These are phyloP conservation scores for Epizoanthus illoricatus DNA, from an alignment of 92 coral and sea anemone species.

Conservation along the genomic window DNA sequence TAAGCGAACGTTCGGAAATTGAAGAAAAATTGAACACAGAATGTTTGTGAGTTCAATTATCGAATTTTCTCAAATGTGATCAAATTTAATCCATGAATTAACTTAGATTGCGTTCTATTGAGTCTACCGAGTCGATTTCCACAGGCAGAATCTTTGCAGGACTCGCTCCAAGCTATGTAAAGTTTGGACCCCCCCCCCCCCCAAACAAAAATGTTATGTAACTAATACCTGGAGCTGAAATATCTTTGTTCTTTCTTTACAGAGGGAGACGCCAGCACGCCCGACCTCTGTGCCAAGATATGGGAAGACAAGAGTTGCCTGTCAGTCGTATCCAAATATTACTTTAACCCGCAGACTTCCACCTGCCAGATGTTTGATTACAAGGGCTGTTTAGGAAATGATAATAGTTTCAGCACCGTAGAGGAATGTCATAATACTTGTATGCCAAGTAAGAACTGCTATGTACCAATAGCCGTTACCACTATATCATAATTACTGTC, in stretches of 20 bases:
- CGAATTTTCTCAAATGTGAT: too few relatives aligned
- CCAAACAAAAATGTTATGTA: not conserved
- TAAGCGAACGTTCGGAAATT: too few relatives aligned
- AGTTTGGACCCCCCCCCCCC: too few relatives aligned
- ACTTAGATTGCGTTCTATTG: too few relatives aligned
- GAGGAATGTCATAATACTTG: constrained; percentile 20
- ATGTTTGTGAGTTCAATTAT: too few relatives aligned
- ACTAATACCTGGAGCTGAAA: not conserved
- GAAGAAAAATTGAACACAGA: too few relatives aligned
- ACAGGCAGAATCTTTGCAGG: too few relatives aligned
- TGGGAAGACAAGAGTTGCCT: constrained; percentile 22
- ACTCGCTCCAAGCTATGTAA: too few relatives aligned
- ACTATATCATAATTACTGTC: too few relatives aligned
- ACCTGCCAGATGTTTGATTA: constrained; percentile 20
- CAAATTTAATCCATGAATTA: too few relatives aligned
- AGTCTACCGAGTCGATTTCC: too few relatives aligned
- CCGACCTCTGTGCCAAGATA: constrained; percentile 36
- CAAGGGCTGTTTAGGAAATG: constrained; percentile 38
- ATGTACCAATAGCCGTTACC: not conserved
- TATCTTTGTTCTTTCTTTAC: not conserved
- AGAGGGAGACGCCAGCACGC: not conserved
- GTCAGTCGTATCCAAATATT: constrained; percentile 25
- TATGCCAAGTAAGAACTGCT: not conserved
- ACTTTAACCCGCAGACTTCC: constrained; percentile 4
- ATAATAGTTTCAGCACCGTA: constrained; percentile 20